phyloP scores from a whole-genome alignment of 2,113 vertebrate genomes.

The Apodemus speciosus region DNA sequence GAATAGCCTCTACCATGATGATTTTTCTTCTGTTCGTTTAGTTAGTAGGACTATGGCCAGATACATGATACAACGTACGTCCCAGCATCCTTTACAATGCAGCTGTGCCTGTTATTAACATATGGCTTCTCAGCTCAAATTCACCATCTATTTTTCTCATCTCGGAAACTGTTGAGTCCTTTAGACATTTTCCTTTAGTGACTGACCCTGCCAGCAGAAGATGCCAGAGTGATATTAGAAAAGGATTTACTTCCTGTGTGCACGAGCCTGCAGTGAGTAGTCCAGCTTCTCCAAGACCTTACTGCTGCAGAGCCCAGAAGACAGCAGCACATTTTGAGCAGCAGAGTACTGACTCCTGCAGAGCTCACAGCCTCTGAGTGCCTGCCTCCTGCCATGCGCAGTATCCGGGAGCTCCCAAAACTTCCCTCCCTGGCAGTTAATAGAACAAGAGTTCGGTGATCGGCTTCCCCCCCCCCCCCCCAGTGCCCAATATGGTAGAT shows the following conservation, averaged over 20 bases:
- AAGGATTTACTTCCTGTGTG: neutral
- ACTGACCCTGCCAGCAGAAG: neutral
- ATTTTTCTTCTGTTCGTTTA: neutral
- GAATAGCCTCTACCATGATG: neutral
- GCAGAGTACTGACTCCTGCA: neutral
- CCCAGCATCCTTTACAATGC: neutral
- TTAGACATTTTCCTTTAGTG: neutral
- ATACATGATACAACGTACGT: neutral
- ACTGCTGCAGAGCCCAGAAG: neutral
- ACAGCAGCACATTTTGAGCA: neutral
- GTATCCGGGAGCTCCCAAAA: neutral
- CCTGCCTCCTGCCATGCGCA: neutral
- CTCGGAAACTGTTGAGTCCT: slow-evolving; percentile 24
- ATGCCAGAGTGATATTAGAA: neutral
- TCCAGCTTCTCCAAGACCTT: neutral
- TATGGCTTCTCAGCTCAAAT: neutral
- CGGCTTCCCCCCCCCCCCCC: neutral
- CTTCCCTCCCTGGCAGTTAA: neutral
- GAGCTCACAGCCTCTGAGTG: neutral
- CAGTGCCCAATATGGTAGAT: neutral
- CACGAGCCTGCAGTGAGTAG: neutral
- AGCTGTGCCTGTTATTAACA: neutral
- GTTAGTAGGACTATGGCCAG: neutral
- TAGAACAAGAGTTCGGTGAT: neutral
- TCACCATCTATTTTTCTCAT: neutral